These are phyloP conservation scores for Cryptosula pallasiana DNA, from an alignment of 2,888 invertebrate species.

Conservation along the genomic window DNA sequence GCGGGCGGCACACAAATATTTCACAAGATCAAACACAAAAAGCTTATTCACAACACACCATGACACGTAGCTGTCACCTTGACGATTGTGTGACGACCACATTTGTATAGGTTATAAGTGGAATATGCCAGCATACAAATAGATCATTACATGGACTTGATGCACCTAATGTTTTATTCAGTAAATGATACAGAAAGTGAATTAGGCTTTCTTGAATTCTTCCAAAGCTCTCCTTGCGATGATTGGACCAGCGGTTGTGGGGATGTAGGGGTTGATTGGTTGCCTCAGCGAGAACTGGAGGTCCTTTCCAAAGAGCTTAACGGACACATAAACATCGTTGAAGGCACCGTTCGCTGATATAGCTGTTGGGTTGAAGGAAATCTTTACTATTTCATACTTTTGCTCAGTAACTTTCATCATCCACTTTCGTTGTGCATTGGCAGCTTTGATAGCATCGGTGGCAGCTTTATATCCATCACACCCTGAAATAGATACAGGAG, in stretches of 20 bases:
- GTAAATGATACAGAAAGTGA: neutral
- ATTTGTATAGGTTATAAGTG: too few relatives aligned
- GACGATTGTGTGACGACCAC: too few relatives aligned
- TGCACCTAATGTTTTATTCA: too few relatives aligned
- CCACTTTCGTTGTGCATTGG: constrained; percentile 22
- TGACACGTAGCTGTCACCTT: too few relatives aligned
- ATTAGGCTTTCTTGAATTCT: constrained; percentile 7
- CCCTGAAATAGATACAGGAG: constrained; percentile 17
- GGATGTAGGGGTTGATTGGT: constrained; percentile 24
- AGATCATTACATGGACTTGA: too few relatives aligned
- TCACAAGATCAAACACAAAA: too few relatives aligned
- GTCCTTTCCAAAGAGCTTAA: constrained; percentile 22
- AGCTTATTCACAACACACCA: too few relatives aligned
- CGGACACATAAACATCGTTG: neutral
- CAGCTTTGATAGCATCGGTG: neutral
- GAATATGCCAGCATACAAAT: too few relatives aligned
- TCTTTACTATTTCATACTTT: constrained; percentile 23
- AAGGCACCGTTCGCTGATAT: constrained; percentile 19
- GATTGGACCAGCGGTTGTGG: constrained; percentile 20
- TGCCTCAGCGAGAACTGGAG: constrained; percentile 16
- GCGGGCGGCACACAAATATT: too few relatives aligned
- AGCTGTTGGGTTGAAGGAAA: constrained; percentile 13
- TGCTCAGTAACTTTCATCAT: neutral
- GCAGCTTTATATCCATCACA: constrained; percentile 26
- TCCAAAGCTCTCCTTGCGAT: constrained; percentile 24